Percentiles rank a stretch among this genome's conserved stretches.
Evolutionary conservation across 2,113 vertebrate genomes (phyloP).

Genomic region (Murina feae): DNA sequence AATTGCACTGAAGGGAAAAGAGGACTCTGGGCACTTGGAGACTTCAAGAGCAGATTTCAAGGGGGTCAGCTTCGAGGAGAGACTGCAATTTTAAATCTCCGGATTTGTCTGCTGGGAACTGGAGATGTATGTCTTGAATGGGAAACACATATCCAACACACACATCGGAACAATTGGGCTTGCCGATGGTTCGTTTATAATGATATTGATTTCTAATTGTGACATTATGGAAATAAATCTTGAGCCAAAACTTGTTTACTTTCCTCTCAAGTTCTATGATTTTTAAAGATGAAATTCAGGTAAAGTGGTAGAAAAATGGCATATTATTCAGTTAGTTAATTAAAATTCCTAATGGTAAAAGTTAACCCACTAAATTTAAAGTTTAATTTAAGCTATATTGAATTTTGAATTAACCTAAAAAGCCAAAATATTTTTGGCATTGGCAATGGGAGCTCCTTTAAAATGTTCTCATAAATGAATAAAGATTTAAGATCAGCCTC

Average conservation of each 20-base stretch:
- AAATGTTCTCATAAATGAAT: constrained; percentile 41
- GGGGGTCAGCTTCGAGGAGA: constrained; percentile 30
- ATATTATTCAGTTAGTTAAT: not conserved
- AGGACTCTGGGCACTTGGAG: not conserved
- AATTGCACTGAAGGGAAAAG: constrained; percentile 39
- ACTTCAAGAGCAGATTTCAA: constrained; percentile 17
- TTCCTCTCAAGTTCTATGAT: not conserved
- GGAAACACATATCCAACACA: not conserved
- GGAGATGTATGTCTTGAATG: not conserved
- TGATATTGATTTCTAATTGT: not conserved
- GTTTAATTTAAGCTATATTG: constrained; percentile 15
- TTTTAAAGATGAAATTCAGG: constrained; percentile 15
- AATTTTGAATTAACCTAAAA: constrained; percentile 46
- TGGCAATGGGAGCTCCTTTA: constrained; percentile 9
- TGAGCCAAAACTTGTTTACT: not conserved
- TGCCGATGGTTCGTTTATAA: not conserved
- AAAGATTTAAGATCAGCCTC: constrained; percentile 22
- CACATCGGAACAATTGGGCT: not conserved
- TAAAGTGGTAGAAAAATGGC: not conserved
- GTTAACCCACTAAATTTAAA: constrained; percentile 3
- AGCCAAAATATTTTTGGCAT: constrained; percentile 34
- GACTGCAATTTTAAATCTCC: constrained; percentile 45
- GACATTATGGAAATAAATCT: not conserved
- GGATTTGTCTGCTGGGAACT: constrained; percentile 33
- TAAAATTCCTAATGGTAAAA: constrained; percentile 12